These are phyloP conservation scores for Echinarachnius parma DNA, from an alignment of 53 echinoderm and acorn worm species.

Conservation along the genomic window DNA sequence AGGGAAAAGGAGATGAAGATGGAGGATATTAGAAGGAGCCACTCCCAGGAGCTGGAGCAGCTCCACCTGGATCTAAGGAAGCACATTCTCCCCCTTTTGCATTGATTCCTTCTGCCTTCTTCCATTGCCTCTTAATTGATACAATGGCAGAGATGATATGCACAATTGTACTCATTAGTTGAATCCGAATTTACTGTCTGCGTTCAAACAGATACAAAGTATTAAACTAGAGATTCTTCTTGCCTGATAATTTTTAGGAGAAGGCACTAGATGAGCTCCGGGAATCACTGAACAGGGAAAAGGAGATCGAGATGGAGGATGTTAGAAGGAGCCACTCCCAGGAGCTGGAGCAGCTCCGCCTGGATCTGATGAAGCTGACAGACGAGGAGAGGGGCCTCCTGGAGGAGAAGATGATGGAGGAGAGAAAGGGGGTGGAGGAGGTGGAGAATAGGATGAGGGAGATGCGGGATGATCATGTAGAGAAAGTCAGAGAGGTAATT, in stretches of 20 bases:
- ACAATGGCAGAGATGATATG: too few relatives aligned
- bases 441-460: conserved; percentile 57
- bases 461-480: conserved; percentile 68
- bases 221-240: background rate
- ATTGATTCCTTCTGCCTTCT: too few relatives aligned
- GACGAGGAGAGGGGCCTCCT: conserved; percentile 70
- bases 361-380: conserved; percentile 60
- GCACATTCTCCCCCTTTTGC: too few relatives aligned
- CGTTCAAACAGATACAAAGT: too few relatives aligned
- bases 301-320: conserved; percentile 56
- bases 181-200: too few relatives aligned
- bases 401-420: conserved; percentile 60
- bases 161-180: too few relatives aligned
- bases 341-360: conserved; percentile 66
- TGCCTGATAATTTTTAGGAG: background rate
- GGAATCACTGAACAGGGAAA: conserved; percentile 25
- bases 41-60: conserved; percentile 62
- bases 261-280: conserved; percentile 29
- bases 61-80: conserved; percentile 60
- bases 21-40: conserved; percentile 47
- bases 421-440: conserved; percentile 49
- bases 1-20: conserved; percentile 55
- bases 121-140: too few relatives aligned
- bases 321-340: conserved; percentile 49
- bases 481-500: conserved; percentile 78